Evolutionary conservation across 2,797 vertebrate genomes (phyloP).

Genomic region (Coranthus polyacanthus): DNA sequence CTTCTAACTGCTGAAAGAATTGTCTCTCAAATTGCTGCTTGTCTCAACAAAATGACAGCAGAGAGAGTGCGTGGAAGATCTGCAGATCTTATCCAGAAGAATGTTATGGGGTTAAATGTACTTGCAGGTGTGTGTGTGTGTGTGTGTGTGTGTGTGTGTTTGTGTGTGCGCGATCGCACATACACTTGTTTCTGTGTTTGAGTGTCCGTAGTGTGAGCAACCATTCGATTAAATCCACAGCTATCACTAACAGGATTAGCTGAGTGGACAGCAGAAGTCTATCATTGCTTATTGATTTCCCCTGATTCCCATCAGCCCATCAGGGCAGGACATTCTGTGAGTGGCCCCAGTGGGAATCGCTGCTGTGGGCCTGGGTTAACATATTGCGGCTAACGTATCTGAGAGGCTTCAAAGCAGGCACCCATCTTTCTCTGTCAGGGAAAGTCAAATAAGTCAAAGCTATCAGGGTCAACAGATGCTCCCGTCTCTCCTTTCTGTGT

Average conservation of each 20-base stretch:
- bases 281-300: conserved; percentile 88
- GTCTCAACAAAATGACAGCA: conserved; percentile 76
- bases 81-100: conserved; percentile 78
- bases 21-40: conserved; percentile 75
- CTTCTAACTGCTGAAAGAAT: conserved; percentile 56
- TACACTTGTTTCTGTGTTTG: conserved; percentile 43
- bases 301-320: conserved; percentile 83
- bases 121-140: conserved; percentile 50
- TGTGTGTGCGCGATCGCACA: conserved; percentile 5
- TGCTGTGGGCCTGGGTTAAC: conserved; percentile 51
- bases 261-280: conserved; percentile 85
- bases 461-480: conserved; percentile 84
- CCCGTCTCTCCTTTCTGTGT: conserved; percentile 33
- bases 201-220: conserved; percentile 68
- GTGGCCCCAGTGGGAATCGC: conserved; percentile 73
- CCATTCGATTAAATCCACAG: conserved; percentile 83
- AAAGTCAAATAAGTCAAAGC: conserved; percentile 84
- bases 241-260: conserved; percentile 85
- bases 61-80: conserved; percentile 63
- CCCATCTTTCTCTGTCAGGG: conserved; percentile 78
- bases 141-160: conserved; percentile 52
- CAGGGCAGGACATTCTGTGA: conserved; percentile 77
- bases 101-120: conserved; percentile 78
- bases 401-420: conserved; percentile 63
- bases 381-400: conserved; percentile 65